Evolutionary conservation across 2,888 invertebrate genomes (phyloP), one percentile per base, ranked within the genome.

Genomic region (Nomada ferruginata): DNA sequence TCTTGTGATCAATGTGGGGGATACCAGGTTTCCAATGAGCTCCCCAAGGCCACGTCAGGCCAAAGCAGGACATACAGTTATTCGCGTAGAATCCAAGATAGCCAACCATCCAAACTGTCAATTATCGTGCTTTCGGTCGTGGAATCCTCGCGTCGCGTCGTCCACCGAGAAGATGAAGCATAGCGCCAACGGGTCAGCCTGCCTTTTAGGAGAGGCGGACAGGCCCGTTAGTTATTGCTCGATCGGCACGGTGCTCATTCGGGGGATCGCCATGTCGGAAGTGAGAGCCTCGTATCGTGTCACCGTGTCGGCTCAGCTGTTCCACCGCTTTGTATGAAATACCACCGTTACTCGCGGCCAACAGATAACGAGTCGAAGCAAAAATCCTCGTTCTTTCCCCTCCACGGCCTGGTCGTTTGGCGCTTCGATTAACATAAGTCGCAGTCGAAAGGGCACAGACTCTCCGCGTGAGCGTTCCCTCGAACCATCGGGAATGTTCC

Each of bases 91-190:
- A 80, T 64, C 74, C 60, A 26, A 68, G 79, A 86, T 84, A 76
- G 69, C 57, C 66, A 44, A 9, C 42, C 57, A 69, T 44, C 72
- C 50, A 77, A 74, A 79, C 89, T 90, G 91, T 91, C 91, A 90
- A 91, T 91, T 91, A 90, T 86, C 85, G 82, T 65, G 74, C 85
- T 85, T 85, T 86, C 85, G 78, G 76, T 76, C 83, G 74, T 85
- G 79, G 84, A 88, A 85, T 76, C 82, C 47, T 26, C 72, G 42
- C 42, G 57, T 81, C 83, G 72, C 85, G 79, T 86, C 85, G 87
- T 85, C 80, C 85, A 57, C 83, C 77, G 85, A 83, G 89, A 90
- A 90, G 90, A 91, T 90, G 90, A 91, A 89, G 89, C 89, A 88
- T 89, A 89, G 86, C 85, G 87, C 89, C 88, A 86, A 87, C 88